Evolutionary conservation across 2,113 vertebrate species (phyloP).

Genomic region (Probosciger aterrimus): DNA sequence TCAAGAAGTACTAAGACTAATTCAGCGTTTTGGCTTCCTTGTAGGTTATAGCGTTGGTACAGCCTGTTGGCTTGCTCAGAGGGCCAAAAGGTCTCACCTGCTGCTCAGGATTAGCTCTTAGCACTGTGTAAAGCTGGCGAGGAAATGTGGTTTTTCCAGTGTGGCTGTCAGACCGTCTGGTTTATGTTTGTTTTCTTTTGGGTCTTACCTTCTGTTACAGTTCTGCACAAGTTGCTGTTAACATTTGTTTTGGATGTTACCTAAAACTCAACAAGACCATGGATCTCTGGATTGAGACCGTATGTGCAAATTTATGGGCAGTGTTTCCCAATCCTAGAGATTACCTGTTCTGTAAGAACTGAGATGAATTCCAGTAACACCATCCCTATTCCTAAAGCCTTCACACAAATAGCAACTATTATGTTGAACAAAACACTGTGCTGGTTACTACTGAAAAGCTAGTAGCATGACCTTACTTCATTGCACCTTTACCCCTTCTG

Average conservation of each 20-base stretch:
- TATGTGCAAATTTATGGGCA: not conserved
- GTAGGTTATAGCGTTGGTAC: not conserved
- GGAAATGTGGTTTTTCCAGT: not conserved
- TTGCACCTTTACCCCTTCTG: not conserved
- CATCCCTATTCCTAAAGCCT: not conserved
- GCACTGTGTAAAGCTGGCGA: fast-evolving
- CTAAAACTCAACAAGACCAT: not conserved
- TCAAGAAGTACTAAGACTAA: not conserved
- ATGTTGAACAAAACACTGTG: not conserved
- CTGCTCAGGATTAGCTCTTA: not conserved
- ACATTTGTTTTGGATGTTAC: not conserved
- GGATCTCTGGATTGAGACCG: not conserved
- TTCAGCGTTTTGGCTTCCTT: not conserved
- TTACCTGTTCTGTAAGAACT: not conserved
- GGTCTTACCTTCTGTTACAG: not conserved
- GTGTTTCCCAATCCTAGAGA: not conserved
- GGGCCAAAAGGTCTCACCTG: not conserved
- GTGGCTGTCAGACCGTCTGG: not conserved
- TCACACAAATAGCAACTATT: not conserved
- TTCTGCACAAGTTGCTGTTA: not conserved
- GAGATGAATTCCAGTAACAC: not conserved
- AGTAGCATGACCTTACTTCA: not conserved
- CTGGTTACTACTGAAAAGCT: not conserved
- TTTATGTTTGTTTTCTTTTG: not conserved
- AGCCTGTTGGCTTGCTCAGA: not conserved